Percentiles rank a stretch among this genome's conserved stretches.
phyloP scores from a whole-genome alignment of 2,888 invertebrate genomes.

The Stegophylla sp. region DNA sequence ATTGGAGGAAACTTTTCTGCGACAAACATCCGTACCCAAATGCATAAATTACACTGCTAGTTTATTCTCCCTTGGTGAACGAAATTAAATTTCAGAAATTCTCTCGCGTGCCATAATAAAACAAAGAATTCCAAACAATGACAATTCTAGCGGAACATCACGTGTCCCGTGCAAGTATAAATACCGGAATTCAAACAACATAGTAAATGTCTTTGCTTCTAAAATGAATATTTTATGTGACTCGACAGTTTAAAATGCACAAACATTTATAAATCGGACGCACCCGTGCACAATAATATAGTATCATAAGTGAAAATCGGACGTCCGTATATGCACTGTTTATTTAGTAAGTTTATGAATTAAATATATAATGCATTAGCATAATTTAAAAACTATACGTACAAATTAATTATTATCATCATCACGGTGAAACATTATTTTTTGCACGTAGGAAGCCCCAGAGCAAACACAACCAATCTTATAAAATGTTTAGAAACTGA shows the following conservation, averaged over 20 bases:
- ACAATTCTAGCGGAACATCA: conserved; percentile 22
- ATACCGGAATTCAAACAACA: conserved; percentile 34
- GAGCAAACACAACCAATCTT: not conserved
- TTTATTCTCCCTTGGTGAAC: conserved; percentile 20
- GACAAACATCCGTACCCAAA: conserved; percentile 53
- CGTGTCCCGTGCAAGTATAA: conserved; percentile 33
- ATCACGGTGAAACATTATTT: too few relatives aligned
- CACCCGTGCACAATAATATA: not conserved
- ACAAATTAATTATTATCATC: too few relatives aligned
- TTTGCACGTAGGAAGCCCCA: too few relatives aligned
- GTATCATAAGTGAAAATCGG: too few relatives aligned
- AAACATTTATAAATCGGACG: conserved; percentile 4
- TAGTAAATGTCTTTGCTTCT: conserved; percentile 1
- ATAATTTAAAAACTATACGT: too few relatives aligned
- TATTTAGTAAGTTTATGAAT: conserved; percentile 4
- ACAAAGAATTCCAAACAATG: conserved; percentile 53
- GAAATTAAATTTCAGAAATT: conserved; percentile 57
- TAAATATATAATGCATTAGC: conserved; percentile 9
- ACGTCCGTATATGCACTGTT: too few relatives aligned
- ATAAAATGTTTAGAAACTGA: conserved; percentile 8
- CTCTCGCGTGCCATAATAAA: conserved; percentile 52
- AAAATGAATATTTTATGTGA: conserved; percentile 8
- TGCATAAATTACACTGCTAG: conserved; percentile 48
- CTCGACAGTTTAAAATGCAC: not conserved
- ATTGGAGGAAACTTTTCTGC: conserved; percentile 47